Percentiles rank a stretch among this genome's conserved stretches.
Conservation (phyloP, 2,888 invertebrate genomes). For the Stegana nigrithorax region DNA sequence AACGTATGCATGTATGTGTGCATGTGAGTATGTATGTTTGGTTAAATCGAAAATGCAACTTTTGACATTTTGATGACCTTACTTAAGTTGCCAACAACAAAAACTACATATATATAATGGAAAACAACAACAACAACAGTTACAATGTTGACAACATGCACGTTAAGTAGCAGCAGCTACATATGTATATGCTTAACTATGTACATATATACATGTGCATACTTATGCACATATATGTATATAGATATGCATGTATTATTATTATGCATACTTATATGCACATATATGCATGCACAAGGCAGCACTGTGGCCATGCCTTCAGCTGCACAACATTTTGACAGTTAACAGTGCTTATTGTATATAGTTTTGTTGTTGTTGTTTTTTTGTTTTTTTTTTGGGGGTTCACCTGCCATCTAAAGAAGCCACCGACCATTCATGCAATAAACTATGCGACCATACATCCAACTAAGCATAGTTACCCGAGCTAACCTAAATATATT, state of each 20-base stretch:
- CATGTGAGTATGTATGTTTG: conserved; percentile 23
- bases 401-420: neutral
- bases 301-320: neutral
- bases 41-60: conserved; percentile 57
- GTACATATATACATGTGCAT: neutral
- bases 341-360: too few relatives aligned
- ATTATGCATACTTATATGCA: neutral
- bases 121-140: conserved; percentile 30
- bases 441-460: neutral
- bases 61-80: conserved; percentile 69
- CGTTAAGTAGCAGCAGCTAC: conserved; percentile 12
- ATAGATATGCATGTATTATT: neutral
- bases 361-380: too few relatives aligned
- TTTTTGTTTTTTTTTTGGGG: neutral
- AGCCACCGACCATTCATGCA: neutral
- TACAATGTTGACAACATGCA: conserved; percentile 13
- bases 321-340: too few relatives aligned
- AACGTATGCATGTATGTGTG: neutral
- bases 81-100: conserved; percentile 46
- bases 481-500: conserved; percentile 57
- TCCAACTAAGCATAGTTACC: neutral
- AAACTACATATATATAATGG: conserved; percentile 37
- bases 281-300: neutral
- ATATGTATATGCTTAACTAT: conserved; percentile 20
- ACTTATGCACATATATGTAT: neutral